Base-by-base conservation (phyloP, 92 coral and sea anemone genomes). In the Hydrozoanthus gracilis region DNA sequence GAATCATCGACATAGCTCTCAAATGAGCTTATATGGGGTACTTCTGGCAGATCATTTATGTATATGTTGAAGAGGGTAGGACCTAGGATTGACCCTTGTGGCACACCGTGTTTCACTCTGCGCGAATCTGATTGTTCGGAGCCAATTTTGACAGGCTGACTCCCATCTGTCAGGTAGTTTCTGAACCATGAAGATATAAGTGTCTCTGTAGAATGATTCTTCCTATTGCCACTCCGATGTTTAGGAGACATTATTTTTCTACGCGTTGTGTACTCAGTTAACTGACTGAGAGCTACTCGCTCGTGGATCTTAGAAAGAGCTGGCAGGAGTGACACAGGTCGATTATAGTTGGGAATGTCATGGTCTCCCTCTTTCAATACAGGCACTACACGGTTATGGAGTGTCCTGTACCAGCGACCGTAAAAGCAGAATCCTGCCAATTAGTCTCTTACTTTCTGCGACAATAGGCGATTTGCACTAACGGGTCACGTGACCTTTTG, bases 1-100 rank as follows among this genome's bases (percentile, higher is more conserved):
- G 78, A 87, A 58, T 66, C 90, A 12, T 87, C 90, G 15, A 87
- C 86, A n/a, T 4, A 87, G 7, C 64, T 35, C 54, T 78, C 49
- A 13, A 78, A 54, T 45, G 76, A n/a, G n/a, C n/a, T n/a, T n/a
- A n/a, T n/a, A n/a, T n/a, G n/a, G n/a, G n/a, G n/a, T n/a, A n/a
- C n/a, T n/a, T n/a, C n/a, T n/a, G n/a, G n/a, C n/a, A n/a, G n/a
- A n/a, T n/a, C n/a, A n/a, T n/a, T n/a, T n/a, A n/a, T n/a, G n/a
- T n/a, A n/a, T n/a, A n/a, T n/a, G n/a, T n/a, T n/a, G n/a, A n/a
- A n/a, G n/a, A n/a, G 56, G 15, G 62, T 60, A 8, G 90, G 86
- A 14, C 86, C 86, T 7, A 87, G 18, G 11, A 87, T 69, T n/a
- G n/a, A n/a, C n/a, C n/a, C n/a, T n/a, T n/a, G n/a, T n/a, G n/a